These are phyloP conservation scores for Melinopterus prodromus DNA, from an alignment of 2,888 invertebrate genomes.

Conservation along the genomic window DNA sequence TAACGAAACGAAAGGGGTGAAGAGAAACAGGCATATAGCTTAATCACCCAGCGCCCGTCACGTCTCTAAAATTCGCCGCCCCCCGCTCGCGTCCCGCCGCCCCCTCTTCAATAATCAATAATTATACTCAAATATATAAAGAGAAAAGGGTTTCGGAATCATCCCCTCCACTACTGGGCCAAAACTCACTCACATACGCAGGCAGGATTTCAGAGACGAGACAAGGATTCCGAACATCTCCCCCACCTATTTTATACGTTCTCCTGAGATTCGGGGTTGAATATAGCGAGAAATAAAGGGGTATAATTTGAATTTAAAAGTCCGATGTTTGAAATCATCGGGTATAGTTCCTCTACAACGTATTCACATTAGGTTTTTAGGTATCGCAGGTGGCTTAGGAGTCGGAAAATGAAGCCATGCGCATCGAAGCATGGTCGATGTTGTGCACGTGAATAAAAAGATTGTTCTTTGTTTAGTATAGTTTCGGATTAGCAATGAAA, in stretches of 20 bases:
- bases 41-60: conserved; percentile 60
- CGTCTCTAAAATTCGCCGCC: conserved; percentile 24
- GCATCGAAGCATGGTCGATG: no score
- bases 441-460: no score
- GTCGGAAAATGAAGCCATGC: no score
- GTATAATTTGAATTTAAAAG: no score
- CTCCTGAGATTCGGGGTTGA: not conserved
- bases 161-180: conserved; percentile 9
- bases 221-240: not conserved
- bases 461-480: no score
- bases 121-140: conserved; percentile 70
- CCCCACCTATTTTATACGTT: not conserved
- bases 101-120: conserved; percentile 66
- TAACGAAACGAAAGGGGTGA: conserved; percentile 4
- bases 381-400: no score
- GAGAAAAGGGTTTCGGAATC: conserved; percentile 55
- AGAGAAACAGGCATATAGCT: conserved; percentile 59
- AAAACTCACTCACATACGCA: conserved; percentile 4
- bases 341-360: no score
- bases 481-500: not conserved
- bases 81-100: conserved; percentile 51
- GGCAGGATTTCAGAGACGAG: not conserved
- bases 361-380: no score
- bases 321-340: no score
- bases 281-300: not conserved